Evolutionary conservation across 1,140 invertebrate species (phyloP), one percentile per base, ranked within the genome.

Genomic region (Grapholita molesta): DNA sequence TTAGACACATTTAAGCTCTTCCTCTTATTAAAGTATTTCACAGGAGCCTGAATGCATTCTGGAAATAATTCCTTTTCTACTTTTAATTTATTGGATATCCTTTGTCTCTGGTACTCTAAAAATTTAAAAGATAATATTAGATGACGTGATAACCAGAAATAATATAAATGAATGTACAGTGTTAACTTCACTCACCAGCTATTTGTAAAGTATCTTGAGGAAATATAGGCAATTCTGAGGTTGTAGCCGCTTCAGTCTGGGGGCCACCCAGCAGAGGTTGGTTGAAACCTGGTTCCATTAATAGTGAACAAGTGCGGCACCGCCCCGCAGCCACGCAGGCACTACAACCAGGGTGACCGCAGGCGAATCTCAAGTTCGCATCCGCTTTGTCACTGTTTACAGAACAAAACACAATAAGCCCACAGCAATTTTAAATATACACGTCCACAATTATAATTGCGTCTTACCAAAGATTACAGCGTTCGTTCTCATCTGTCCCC

Each of bases 1-100:
- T 28, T 32, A 33, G 52, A 66, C 64, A 38, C 35, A 38, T 71
- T 76, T 3, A 74, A 72, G 68, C 73, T 82, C 77, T 83, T 89
- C 70, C 82, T 81, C 68, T 84, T 90, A 67, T 91, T 91, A 48
- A 33, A 76, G 74, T 91, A 91, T 74, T 85, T 89, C 25, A 70
- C 25, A 24, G 82, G 79, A 64, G 84, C 89, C 80, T 91, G 87
- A 68, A 91, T 91, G 69, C 87, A 88, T 76, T 86, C 71, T 65
- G 89, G 87, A 71, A 91, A 91, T 55, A 91, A n/a, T 66, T 87
- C 69, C 68, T 87, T 89, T 75, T 91, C 89, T 48, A 81, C 42
- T 69, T 80, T 86, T 33, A 89, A 68, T 65, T 88, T 77, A 38
- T 88, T 84, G 38, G 86, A 89, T 64, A 88, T 67, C 67, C 83